Conservation (phyloP, 1,140 invertebrate genomes). For the Heliconius melpomene region DNA sequence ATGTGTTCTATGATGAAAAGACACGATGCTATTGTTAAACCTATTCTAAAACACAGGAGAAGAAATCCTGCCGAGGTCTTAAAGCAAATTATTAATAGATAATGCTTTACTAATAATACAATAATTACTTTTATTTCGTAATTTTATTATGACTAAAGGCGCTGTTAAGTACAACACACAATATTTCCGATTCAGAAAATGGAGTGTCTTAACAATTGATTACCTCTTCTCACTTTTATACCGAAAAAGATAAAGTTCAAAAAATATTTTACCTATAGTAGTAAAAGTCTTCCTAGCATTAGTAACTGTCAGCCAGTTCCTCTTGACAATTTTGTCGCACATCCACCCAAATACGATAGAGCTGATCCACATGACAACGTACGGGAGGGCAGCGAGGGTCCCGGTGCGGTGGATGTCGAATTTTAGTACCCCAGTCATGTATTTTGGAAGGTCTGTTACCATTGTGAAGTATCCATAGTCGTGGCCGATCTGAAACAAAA, state of each 20-base stretch:
- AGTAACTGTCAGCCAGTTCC: slow-evolving; percentile 78
- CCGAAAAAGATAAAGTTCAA: neutral
- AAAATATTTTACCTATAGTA: slow-evolving; percentile 77
- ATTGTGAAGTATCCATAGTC: slow-evolving; percentile 94
- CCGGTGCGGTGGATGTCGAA: slow-evolving; percentile 88
- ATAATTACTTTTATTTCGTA: no score
- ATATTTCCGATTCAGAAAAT: no score
- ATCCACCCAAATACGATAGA: slow-evolving; percentile 82
- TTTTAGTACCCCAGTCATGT: slow-evolving; percentile 90
- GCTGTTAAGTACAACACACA: no score
- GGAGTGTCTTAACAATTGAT: no score
- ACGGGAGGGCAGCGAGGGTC: slow-evolving; percentile 83
- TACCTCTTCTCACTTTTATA: neutral
- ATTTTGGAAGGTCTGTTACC: slow-evolving; percentile 92
- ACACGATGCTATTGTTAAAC: no score
- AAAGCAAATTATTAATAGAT: no score
- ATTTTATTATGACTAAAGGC: no score
- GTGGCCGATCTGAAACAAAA: slow-evolving; percentile 83
- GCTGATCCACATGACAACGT: slow-evolving; percentile 84
- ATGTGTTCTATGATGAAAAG: no score
- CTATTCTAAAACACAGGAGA: no score
- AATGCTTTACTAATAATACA: neutral
- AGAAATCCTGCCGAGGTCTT: no score
- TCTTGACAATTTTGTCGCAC: slow-evolving; percentile 83
- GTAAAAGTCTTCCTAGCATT: slow-evolving; percentile 84